Evolutionary conservation across 2,888 invertebrate genomes (phyloP).

Genomic region (Euzophera pinguis): DNA sequence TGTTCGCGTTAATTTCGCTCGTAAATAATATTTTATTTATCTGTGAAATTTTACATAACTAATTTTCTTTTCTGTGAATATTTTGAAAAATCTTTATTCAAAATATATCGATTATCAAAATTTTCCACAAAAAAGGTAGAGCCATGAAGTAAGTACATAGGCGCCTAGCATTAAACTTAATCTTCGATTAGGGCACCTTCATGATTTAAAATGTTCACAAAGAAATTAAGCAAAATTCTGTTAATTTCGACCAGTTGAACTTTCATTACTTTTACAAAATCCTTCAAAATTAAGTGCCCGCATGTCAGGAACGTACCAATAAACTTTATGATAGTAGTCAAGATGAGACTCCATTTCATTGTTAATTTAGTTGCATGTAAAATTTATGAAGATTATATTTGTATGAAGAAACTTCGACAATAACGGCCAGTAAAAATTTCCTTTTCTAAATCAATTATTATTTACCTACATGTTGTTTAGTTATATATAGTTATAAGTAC

Average conservation of each 20-base stretch:
- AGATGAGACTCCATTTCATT: not conserved
- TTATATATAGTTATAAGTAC: too few species aligned
- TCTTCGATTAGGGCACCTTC: not conserved
- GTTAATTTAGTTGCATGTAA: not conserved
- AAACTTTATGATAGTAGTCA: not conserved
- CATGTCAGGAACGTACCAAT: constrained; percentile 4
- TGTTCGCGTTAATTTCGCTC: not conserved
- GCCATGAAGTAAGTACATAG: too few species aligned
- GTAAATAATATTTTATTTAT: not conserved
- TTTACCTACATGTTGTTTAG: too few species aligned
- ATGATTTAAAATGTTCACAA: not conserved
- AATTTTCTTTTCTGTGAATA: too few species aligned
- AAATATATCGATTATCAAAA: too few species aligned
- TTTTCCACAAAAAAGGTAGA: too few species aligned
- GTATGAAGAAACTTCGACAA: not conserved
- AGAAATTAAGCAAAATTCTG: not conserved
- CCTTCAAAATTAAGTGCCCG: constrained; percentile 8
- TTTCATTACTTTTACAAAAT: constrained; percentile 7
- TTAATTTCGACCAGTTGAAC: constrained; percentile 6
- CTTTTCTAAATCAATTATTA: too few species aligned
- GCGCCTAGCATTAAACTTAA: not conserved
- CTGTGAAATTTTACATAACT: too few species aligned
- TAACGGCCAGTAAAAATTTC: too few species aligned
- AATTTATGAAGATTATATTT: not conserved
- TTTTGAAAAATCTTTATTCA: too few species aligned